A percentile compares a stretch with the other conserved stretches of the same genome.
Conservation (phyloP, 2,797 vertebrate genomes). For the Alosa sapidissima region DNA sequence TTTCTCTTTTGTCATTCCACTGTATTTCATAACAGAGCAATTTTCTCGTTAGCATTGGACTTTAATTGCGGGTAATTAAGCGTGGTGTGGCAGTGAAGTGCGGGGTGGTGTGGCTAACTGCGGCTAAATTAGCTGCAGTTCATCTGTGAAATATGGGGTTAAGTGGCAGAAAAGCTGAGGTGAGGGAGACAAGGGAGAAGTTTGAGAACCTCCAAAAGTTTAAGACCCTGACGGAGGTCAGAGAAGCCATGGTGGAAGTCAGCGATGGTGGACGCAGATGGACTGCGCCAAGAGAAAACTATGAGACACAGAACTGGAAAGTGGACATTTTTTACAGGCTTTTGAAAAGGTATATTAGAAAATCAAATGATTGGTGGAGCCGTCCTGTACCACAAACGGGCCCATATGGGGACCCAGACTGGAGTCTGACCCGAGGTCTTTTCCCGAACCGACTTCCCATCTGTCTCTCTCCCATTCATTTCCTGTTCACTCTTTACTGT, state of each 20-base stretch:
- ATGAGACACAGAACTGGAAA: not conserved
- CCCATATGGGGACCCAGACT: too few relatives aligned
- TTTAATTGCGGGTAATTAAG: slow-evolving; percentile 84
- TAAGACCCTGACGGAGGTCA: not conserved
- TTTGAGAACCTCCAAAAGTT: too few relatives aligned
- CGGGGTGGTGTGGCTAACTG: slow-evolving; percentile 67
- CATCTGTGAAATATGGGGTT: slow-evolving; percentile 83
- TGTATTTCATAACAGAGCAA: slow-evolving; percentile 79
- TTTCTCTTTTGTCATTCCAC: slow-evolving; percentile 68
- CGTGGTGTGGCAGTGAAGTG: slow-evolving; percentile 69
- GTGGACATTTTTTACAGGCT: not conserved
- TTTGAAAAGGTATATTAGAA: not conserved
- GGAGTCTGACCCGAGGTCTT: too few relatives aligned
- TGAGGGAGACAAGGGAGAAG: slow-evolving; percentile 28
- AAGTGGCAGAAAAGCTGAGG: slow-evolving; percentile 67
- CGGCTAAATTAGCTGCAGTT: slow-evolving; percentile 78
- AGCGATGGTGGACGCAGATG: not conserved
- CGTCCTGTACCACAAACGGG: too few relatives aligned
- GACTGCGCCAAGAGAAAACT: not conserved
- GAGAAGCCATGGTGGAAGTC: not conserved
- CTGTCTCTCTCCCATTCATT: too few relatives aligned
- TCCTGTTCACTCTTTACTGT: too few relatives aligned
- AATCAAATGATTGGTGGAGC: not conserved
- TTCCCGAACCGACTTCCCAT: too few relatives aligned
- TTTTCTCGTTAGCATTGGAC: slow-evolving; percentile 78